Percentiles rank a stretch among this genome's conserved stretches.
Conservation (phyloP, 2,888 invertebrate species). For the Caenorhabditis drosophilae region DNA sequence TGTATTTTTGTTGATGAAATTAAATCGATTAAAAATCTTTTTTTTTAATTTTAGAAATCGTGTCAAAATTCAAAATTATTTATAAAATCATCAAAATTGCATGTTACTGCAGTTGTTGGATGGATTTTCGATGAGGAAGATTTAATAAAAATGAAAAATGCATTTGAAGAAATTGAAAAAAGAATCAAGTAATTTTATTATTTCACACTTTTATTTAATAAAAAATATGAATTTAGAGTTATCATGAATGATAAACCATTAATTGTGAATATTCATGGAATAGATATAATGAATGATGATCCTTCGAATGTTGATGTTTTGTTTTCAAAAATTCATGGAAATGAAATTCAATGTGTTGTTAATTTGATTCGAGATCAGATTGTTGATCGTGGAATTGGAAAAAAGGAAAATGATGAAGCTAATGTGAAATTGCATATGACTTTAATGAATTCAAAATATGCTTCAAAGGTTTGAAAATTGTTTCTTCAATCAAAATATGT, state of each 20-base stretch:
- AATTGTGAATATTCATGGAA: constrained; percentile 28
- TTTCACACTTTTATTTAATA: not conserved
- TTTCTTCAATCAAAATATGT: too few species aligned
- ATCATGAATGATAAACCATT: constrained; percentile 2
- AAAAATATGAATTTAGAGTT: constrained; percentile 8
- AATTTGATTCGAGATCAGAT: constrained; percentile 22
- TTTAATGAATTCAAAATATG: constrained; percentile 41
- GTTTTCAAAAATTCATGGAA: constrained; percentile 40
- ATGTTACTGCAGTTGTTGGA: constrained; percentile 35
- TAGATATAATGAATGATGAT: constrained; percentile 53
- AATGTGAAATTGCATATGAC: constrained; percentile 47
- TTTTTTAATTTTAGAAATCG: constrained; percentile 32
- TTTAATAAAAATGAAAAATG: constrained; percentile 5
- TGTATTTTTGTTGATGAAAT: too few species aligned
- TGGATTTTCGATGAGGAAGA: constrained; percentile 32
- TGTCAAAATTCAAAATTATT: constrained; percentile 35
- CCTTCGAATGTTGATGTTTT: constrained; percentile 35
- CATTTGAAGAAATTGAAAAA: constrained; percentile 9
- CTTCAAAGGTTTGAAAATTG: too few species aligned
- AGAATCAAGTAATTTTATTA: constrained; percentile 30
- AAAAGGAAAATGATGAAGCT: not conserved
- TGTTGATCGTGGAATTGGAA: constrained; percentile 9
- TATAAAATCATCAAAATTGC: constrained; percentile 25
- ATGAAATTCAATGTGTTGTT: constrained; percentile 26
- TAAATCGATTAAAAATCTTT: too few species aligned